phyloP scores from a whole-genome alignment of 2,888 invertebrate genomes.

The Cephus spinipes region DNA sequence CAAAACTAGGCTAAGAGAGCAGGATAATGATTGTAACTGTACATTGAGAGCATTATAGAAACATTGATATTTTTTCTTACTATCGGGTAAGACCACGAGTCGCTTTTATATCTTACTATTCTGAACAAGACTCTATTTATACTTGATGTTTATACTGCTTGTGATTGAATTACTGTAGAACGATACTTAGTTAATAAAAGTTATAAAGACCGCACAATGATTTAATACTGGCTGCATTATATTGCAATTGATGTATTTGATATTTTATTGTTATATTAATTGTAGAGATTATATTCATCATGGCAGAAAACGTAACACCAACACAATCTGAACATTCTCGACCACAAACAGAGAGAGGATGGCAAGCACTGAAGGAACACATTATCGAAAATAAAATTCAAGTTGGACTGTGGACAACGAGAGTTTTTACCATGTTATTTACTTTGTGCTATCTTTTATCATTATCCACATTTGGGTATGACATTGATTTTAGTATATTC shows the following conservation, averaged over 20 bases:
- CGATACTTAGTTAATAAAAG: not conserved
- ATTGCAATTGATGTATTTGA: not conserved
- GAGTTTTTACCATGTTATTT: conserved; percentile 86
- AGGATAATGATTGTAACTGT: not conserved
- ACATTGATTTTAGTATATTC: conserved; percentile 37
- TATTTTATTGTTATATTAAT: not conserved
- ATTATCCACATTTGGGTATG: conserved; percentile 81
- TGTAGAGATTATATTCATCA: conserved; percentile 31
- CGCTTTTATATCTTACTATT: not conserved
- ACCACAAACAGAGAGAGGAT: conserved; percentile 67
- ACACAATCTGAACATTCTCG: conserved; percentile 19
- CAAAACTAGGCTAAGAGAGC: not conserved
- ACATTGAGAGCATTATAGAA: not conserved
- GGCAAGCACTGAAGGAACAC: conserved; percentile 78
- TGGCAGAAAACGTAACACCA: conserved; percentile 44
- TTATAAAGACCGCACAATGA: not conserved
- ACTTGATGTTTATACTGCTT: not conserved
- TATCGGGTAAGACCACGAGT: not conserved
- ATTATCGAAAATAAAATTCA: conserved; percentile 87
- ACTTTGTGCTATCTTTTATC: conserved; percentile 88
- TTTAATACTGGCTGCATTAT: not conserved
- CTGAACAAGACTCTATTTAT: not conserved
- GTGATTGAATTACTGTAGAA: not conserved
- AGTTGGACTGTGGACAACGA: conserved; percentile 87
- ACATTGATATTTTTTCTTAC: not conserved